phyloP scores from a whole-genome alignment of 2,888 invertebrate species.

The Cryptocephalus moraei region DNA sequence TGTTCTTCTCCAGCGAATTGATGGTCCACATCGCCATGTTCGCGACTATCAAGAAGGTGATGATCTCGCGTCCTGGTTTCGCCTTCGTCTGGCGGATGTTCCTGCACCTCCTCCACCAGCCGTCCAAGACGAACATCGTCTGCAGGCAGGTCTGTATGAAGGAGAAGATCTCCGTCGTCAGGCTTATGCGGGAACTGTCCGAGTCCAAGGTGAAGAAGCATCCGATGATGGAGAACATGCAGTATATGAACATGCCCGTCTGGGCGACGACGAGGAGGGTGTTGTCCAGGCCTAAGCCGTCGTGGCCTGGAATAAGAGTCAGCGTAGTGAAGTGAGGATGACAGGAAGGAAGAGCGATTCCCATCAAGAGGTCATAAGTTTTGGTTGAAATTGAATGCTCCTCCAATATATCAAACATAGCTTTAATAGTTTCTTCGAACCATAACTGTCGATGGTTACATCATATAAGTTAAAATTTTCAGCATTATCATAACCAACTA shows the following conservation, averaged over 20 bases:
- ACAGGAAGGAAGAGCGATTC: too few species aligned
- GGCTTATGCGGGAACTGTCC: constrained; percentile 62
- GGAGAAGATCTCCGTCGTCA: constrained; percentile 75
- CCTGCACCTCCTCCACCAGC: constrained; percentile 73
- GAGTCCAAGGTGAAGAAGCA: constrained; percentile 79
- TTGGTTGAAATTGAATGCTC: too few species aligned
- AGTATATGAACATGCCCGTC: constrained; percentile 89
- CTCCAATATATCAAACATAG: too few species aligned
- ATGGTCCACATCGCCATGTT: constrained; percentile 94
- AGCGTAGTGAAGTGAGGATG: too few species aligned
- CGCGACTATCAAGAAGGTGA: constrained; percentile 82
- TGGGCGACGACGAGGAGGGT: constrained; percentile 87
- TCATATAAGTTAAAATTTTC: too few species aligned
- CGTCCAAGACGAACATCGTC: constrained; percentile 85
- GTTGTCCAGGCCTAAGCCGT: constrained; percentile 55
- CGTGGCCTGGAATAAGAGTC: background rate
- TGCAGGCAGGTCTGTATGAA: constrained; percentile 83
- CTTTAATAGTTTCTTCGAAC: too few species aligned
- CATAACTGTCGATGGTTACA: too few species aligned
- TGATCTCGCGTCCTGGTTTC: constrained; percentile 88
- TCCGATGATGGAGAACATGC: constrained; percentile 87
- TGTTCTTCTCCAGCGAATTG: constrained; percentile 82
- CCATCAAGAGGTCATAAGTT: too few species aligned
- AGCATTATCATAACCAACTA: too few species aligned
- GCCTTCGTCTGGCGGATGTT: constrained; percentile 71